Evolutionary conservation across 2,888 invertebrate genomes (phyloP), one percentile per base, ranked within the genome.

Genomic region (Branchellion lobata): DNA sequence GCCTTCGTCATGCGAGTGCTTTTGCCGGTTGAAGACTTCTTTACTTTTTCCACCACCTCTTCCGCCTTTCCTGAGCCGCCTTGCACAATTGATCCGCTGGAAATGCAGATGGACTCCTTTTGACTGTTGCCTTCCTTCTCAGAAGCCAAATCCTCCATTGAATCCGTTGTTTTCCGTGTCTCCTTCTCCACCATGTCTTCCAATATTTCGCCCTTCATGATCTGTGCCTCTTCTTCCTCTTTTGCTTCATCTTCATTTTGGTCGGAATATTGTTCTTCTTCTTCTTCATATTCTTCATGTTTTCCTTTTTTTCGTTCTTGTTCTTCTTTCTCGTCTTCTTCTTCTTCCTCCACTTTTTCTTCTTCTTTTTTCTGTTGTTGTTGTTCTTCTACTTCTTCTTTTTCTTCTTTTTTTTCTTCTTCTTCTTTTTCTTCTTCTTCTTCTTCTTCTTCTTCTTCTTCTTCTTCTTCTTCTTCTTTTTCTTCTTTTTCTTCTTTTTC

Each of bases 161-260:
- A 8, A 8, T 47, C 47, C 18, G 18, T 14, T 47, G 8, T 8
- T 47, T 47, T 47, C 47, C 8, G 47, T 18, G 18, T 14, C 61
- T 57, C 24, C 24, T 18, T 5, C 21, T 57, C 61, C 61, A 34
- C 65, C 1, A 18, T 21, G 31, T 34, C 65, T 3, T 77, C 65
- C 21, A 57, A 31, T 24, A n/a, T 57, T 1, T 34, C 24, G 2
- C 0, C 57, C 29, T 77, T 65, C 11, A 31, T n/a, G n/a, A n/a
- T n/a, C n/a, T n/a, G 53, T n/a, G 1, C 61, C n/a, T 77, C 77
- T 36, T 34, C 77, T 65, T 57, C 57, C 33, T 77, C 77, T 24
- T 77, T 65, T 36, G 11, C 65, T 18, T 77, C 77, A 3, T 77
- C 77, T 1, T 47, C 47, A 47, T 47, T 18, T 47, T 47, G 11